Evolutionary conservation across 2,797 vertebrate genomes (phyloP).

Genomic region (Typhlichthys subterraneus): DNA sequence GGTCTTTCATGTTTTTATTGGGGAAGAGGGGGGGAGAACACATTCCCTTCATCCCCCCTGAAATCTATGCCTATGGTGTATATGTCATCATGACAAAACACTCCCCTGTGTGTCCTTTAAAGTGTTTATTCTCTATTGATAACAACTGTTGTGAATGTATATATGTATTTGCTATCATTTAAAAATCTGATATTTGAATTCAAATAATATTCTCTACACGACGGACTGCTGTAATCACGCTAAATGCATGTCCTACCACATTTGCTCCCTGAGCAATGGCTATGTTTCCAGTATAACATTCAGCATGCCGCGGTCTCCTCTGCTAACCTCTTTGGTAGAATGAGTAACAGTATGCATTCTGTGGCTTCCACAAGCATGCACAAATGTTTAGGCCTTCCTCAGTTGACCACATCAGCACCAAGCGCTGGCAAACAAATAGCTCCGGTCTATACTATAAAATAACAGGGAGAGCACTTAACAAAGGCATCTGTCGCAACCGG

Average conservation of each 20-base stretch:
- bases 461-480: conserved; percentile 14
- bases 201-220: background rate
- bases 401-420: conserved; percentile 26
- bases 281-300: conserved; percentile 15
- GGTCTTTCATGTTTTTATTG: too few relatives aligned
- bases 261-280: conserved; percentile 15
- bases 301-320: conserved; percentile 6
- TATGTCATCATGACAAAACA: too few relatives aligned
- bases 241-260: conserved; percentile 1
- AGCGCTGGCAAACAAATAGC: conserved; percentile 21
- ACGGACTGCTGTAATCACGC: background rate
- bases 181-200: too few relatives aligned
- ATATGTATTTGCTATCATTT: too few relatives aligned
- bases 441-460: conserved; percentile 16
- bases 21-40: too few relatives aligned
- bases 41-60: too few relatives aligned
- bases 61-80: too few relatives aligned
- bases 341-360: conserved; percentile 24
- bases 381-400: conserved; percentile 22
- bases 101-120: too few relatives aligned
- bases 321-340: conserved; percentile 17
- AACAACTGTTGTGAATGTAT: too few relatives aligned
- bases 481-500: background rate
- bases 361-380: conserved; percentile 21
- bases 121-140: too few relatives aligned